These are phyloP conservation scores for Microvelia longipes DNA, from an alignment of 1,140 invertebrate genomes.

Conservation along the genomic window DNA sequence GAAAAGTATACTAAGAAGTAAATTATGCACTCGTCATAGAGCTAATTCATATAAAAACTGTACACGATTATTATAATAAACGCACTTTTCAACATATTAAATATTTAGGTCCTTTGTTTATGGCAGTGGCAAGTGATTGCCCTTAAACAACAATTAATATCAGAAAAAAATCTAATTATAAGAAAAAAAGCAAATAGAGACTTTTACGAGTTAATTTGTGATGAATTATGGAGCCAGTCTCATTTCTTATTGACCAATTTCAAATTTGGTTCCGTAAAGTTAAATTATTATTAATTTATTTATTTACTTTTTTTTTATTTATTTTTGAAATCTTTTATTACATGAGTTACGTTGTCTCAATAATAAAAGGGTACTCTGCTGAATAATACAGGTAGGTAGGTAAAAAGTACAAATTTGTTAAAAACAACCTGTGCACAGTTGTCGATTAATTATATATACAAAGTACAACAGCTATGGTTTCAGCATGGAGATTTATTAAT, in stretches of 20 bases:
- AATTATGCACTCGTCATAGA: conserved; percentile 10
- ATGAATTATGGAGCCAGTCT: conserved; percentile 18
- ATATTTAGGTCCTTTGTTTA: conserved; percentile 17
- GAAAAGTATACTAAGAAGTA: conserved; percentile 9
- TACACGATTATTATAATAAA: conserved; percentile 12
- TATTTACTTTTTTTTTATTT: too few species aligned
- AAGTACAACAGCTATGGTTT: background rate
- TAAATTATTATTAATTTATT: background rate
- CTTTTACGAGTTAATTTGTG: conserved; percentile 15
- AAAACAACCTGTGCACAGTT: conserved; percentile 18
- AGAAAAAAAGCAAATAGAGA: conserved; percentile 8
- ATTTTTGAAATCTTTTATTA: background rate
- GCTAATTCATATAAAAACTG: conserved; percentile 13
- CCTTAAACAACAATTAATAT: conserved; percentile 9
- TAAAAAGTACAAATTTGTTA: conserved; percentile 10
- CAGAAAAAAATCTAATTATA: conserved; percentile 9
- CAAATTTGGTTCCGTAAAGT: background rate
- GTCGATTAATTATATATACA: conserved; percentile 1
- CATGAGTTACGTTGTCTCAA: conserved; percentile 3
- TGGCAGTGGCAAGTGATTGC: conserved; percentile 19
- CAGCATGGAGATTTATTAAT: background rate
- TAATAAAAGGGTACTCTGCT: conserved; percentile 14
- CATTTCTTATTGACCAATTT: background rate
- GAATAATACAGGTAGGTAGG: conserved; percentile 7
- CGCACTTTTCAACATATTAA: conserved; percentile 9